Evolutionary conservation across 2,888 invertebrate genomes (phyloP), one percentile per base, ranked within the genome.

Genomic region (Cantharis rufa): DNA sequence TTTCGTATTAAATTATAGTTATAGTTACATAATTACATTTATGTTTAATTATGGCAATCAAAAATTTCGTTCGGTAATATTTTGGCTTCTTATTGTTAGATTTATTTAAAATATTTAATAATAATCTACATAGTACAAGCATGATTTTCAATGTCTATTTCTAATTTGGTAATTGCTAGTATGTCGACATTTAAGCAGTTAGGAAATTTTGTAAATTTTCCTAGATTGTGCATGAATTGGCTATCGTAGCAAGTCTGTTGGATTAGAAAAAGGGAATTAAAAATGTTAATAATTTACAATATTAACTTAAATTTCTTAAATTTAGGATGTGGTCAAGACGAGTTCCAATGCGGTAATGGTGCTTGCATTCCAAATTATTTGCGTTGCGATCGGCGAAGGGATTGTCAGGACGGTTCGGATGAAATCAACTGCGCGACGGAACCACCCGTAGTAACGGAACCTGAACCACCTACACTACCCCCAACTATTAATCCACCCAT

Each of bases 321-420:
- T 85, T 78, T 87, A 94, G 94, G 90, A 81, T 96, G 96, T 86
- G 86, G 88, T 10, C 81, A 86, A 1, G 90, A 91, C 82, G 90
- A 94, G 84, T 95, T 93, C 89, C 91, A 91, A 79, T 96, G 96
- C 85, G 85, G 84, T 28, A 91, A 92, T 77, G 93, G 94, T 1
- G 89, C 91, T 76, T 95, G 95, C 84, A 88, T 91, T 78, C 84
- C 85, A 32, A 80, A 80, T 73, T 82, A 84, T 69, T 84, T 85
- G 64, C 86, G 85, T 71, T 91, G 91, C 83, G 86, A 91, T 82
- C 81, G 86, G 62, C 87, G 85, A 62, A 83, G 82, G 66, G 91
- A 93, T 83, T 92, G 92, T 86, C 81, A 81, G 18, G 91, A 92
- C 86, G 87, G 88, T 79, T 90, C 91, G 16, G 92, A 92, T 84